These are phyloP conservation scores for Chlorops oryzae DNA, from an alignment of 1,140 invertebrate species.

Conservation along the genomic window DNA sequence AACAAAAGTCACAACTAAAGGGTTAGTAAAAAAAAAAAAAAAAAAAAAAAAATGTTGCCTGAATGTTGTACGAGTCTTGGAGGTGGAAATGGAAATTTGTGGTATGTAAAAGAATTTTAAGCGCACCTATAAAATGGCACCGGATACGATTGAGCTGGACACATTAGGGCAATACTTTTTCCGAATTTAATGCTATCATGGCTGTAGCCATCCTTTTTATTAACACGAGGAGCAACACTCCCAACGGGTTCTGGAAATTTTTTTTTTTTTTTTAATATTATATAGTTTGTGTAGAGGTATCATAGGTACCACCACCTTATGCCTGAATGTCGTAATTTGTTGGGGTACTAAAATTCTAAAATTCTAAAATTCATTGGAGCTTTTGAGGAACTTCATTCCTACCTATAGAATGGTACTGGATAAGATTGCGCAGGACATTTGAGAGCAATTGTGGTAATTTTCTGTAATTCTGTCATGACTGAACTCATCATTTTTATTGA, in stretches of 20 bases:
- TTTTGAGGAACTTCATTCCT: too few relatives aligned
- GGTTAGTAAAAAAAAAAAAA: too few relatives aligned
- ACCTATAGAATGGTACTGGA: conserved; percentile 59
- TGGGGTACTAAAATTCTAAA: too few relatives aligned
- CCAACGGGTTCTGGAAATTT: conserved; percentile 62
- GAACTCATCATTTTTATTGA: conserved; percentile 67
- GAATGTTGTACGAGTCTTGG: too few relatives aligned
- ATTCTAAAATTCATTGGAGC: too few relatives aligned
- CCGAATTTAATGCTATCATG: conserved; percentile 26
- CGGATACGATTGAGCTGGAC: conserved; percentile 63
- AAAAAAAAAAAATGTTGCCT: not conserved
- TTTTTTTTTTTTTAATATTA: too few relatives aligned
- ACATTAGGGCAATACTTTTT: conserved; percentile 52
- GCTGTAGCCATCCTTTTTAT: conserved; percentile 55
- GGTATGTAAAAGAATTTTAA: too few relatives aligned
- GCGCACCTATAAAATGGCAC: conserved; percentile 59
- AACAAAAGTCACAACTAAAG: conserved; percentile 50
- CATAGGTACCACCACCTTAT: too few relatives aligned
- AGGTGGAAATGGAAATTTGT: too few relatives aligned
- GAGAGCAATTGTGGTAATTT: conserved; percentile 51
- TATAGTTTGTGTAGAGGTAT: too few relatives aligned
- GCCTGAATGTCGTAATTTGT: too few relatives aligned
- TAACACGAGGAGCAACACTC: conserved; percentile 61
- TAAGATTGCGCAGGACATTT: conserved; percentile 61
- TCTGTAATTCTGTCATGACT: conserved; percentile 53